Base-by-base conservation (phyloP, 1,140 invertebrate species). In the Vollenhovia emeryi region DNA sequence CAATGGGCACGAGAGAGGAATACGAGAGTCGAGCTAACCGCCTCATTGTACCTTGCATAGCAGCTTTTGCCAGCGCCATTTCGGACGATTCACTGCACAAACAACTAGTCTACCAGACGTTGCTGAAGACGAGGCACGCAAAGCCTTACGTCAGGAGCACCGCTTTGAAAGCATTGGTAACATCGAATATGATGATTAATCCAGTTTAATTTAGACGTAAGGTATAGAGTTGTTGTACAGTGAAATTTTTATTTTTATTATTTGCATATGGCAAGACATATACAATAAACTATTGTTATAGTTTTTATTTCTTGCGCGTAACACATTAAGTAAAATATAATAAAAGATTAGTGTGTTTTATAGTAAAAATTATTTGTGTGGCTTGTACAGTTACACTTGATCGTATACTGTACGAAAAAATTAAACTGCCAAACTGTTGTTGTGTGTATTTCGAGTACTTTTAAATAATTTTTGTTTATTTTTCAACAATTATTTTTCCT, bases 81-180 rank as follows among this genome's bases (percentile, higher is more conserved):
- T 96, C 96, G 8, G 98, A 99, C 91, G 98, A 99, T 92, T 96
- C 97, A 0, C 92, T 98, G 3, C 99, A 98, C 96, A 98, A 98
- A 92, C 96, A 97, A 88, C 94, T 99, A 3, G 98, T 98, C 92
- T 98, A 98, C 94, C 98, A 99, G 94, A 96, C 98, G 71, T 94
- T 99, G 21, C 95, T 99, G 59, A 99, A 99, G 94, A 98, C 98
- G 0, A 96, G 98, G 86, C 96, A 98, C 90, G 95, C 96, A 87
- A 96, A 96, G 71, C 95, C 97, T n/a, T 86, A 92, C 9, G 93
- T 95, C 2, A 89, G 94, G 55, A 92, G 91, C 13, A 91, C 93
- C 1, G 93, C 93, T 0, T 60, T 95, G 4, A 92, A 91, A 69
- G 89, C 93, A 55, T 55, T 95, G 74, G 94, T 95, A 84, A 94